Percentiles rank a stretch among this genome's conserved stretches.
These are phyloP conservation scores for Procapra przewalskii DNA, from an alignment of 2,113 vertebrate species.

Conservation along the genomic window DNA sequence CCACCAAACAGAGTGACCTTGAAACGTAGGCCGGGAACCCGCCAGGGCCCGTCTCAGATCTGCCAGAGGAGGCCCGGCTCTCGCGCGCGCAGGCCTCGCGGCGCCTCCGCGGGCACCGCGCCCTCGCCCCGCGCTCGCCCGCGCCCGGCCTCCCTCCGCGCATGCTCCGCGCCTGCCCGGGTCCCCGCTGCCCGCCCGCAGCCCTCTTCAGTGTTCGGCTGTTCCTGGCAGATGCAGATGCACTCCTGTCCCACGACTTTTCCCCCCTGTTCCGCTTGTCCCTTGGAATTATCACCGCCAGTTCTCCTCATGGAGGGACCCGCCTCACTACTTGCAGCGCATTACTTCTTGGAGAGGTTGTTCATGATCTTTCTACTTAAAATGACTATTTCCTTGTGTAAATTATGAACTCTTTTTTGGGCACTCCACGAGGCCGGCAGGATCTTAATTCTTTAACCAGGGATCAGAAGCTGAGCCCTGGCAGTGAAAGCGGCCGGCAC, in stretches of 20 bases:
- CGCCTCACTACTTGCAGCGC: not conserved
- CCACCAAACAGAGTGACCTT: not conserved
- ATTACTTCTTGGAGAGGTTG: not conserved
- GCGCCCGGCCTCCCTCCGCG: too few relatives aligned
- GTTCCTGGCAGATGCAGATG: not conserved
- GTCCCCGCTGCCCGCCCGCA: too few relatives aligned
- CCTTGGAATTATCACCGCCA: not conserved
- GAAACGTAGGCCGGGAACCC: too few relatives aligned
- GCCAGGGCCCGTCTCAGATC: not conserved
- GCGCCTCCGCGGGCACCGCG: fast-evolving
- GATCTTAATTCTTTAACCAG: not conserved
- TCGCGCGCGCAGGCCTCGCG: too few relatives aligned
- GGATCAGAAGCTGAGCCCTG: not conserved
- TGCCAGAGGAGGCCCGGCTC: not conserved
- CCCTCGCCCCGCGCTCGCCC: fast-evolving
- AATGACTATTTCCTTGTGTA: not conserved
- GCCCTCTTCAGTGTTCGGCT: fast-evolving
- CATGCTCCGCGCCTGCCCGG: fast-evolving
- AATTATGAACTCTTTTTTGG: not conserved
- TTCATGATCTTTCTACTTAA: not conserved
- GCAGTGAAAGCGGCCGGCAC: fast-evolving
- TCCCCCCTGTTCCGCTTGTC: not conserved
- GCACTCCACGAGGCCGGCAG: not conserved
- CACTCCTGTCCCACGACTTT: fast-evolving
- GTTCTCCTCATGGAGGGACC: too few relatives aligned